Conservation (phyloP, 2,888 invertebrate genomes). For the Netelia fuscicornis region DNA sequence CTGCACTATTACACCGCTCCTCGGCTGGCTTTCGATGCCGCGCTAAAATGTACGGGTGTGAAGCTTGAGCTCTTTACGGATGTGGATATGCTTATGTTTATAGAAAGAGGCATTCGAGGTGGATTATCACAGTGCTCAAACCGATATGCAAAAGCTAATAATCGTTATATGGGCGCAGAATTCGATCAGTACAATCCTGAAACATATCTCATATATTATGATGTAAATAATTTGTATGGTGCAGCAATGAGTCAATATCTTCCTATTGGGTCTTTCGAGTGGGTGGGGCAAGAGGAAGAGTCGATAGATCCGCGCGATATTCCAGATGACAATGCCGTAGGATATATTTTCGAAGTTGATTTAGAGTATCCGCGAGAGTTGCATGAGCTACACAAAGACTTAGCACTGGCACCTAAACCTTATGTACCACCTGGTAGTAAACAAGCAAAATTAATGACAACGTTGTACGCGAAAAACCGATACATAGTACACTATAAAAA, state of each 20-base stretch:
- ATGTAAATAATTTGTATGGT: slow-evolving; percentile 31
- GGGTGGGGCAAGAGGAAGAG: slow-evolving; percentile 10
- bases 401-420: not conserved
- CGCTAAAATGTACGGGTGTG: no score
- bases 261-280: slow-evolving; percentile 7
- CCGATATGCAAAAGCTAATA: slow-evolving; percentile 11
- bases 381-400: not conserved
- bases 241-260: slow-evolving; percentile 31
- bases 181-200: slow-evolving; percentile 27
- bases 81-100: no score
- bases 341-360: slow-evolving; percentile 7
- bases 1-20: no score
- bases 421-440: not conserved
- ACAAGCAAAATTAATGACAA: not conserved
- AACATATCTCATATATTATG: slow-evolving; percentile 72
- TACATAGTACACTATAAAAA: no score
- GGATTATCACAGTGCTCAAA: not conserved
- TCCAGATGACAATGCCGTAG: not conserved
- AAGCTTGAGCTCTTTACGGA: no score
- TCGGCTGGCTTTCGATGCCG: no score
- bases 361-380: slow-evolving; percentile 2
- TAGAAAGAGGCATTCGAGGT: slow-evolving; percentile 23
- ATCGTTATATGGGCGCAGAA: slow-evolving; percentile 11
- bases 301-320: not conserved
- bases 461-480: not conserved